A percentile compares a stretch with the other conserved stretches of the same genome.
phyloP scores from a whole-genome alignment of 2,797 vertebrate genomes.

The Sylvia borin region DNA sequence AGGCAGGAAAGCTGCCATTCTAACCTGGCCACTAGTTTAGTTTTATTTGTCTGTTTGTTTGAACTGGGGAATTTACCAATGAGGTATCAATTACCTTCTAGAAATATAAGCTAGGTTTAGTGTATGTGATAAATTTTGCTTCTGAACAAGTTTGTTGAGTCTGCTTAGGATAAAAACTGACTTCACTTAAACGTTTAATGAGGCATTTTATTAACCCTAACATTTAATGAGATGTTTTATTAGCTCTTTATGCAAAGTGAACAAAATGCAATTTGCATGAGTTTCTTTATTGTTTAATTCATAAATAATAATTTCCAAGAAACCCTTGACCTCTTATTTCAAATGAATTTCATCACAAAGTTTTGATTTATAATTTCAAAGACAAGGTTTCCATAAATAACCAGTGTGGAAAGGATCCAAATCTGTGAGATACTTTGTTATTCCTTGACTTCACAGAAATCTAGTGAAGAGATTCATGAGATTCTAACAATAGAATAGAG shows the following conservation, averaged over 20 bases:
- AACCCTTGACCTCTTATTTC: neutral
- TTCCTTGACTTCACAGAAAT: neutral
- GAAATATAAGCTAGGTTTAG: neutral
- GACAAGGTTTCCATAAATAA: neutral
- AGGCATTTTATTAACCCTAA: neutral
- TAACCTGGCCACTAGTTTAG: neutral
- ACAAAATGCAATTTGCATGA: neutral
- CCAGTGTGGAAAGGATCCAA: neutral
- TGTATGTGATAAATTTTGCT: neutral
- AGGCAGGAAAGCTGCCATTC: neutral
- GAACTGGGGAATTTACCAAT: neutral
- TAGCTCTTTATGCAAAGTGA: neutral
- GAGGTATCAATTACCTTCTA: neutral
- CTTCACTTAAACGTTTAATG: neutral
- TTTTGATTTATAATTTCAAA: conserved; percentile 44
- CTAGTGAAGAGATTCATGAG: neutral
- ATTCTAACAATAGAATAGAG: neutral
- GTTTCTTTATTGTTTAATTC: conserved; percentile 12
- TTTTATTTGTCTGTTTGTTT: neutral
- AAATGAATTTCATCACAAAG: neutral
- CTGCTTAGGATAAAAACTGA: neutral
- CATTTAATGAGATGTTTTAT: conserved; percentile 20
- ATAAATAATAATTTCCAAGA: conserved; percentile 6
- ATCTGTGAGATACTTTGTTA: neutral
- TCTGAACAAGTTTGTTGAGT: neutral